phyloP scores from a whole-genome alignment of 2,797 vertebrate species.

The Nasua narica region DNA sequence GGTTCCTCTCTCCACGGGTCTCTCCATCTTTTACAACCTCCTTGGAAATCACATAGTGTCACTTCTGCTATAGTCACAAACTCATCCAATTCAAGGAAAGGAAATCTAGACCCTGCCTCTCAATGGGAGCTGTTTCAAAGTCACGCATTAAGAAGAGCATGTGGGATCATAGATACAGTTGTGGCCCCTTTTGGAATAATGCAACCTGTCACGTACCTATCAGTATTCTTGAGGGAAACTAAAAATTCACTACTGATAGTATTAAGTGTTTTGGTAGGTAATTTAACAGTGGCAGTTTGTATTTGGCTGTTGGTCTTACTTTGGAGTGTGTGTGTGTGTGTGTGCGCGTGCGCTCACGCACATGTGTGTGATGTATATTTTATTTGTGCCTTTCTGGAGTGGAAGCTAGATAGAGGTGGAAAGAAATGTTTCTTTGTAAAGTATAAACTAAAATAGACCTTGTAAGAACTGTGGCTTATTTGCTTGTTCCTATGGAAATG shows the following conservation, averaged over 20 bases:
- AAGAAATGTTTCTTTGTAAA: not conserved
- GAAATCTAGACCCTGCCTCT: not conserved
- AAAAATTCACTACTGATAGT: not conserved
- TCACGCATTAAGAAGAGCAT: not conserved
- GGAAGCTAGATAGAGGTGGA: not conserved
- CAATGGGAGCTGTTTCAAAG: not conserved
- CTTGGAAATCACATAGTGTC: not conserved
- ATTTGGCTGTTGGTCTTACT: not conserved
- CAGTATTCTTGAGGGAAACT: not conserved
- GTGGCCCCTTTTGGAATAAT: not conserved
- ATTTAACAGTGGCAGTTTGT: not conserved
- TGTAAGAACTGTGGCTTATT: not conserved
- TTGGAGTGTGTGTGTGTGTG: not conserved
- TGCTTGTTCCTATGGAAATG: not conserved
- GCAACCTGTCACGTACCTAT: not conserved
- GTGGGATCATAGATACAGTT: not conserved
- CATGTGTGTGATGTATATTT: not conserved
- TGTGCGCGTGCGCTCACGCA: not conserved
- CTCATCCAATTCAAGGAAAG: not conserved
- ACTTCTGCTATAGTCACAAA: not conserved
- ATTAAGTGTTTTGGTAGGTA: not conserved
- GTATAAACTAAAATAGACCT: not conserved
- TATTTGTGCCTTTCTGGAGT: not conserved
- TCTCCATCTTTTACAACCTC: not conserved
- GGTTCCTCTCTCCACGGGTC: not conserved